Percentiles rank a stretch among this genome's conserved stretches.
phyloP scores from a whole-genome alignment of 2,888 invertebrate species.

The Ellobium chinense region DNA sequence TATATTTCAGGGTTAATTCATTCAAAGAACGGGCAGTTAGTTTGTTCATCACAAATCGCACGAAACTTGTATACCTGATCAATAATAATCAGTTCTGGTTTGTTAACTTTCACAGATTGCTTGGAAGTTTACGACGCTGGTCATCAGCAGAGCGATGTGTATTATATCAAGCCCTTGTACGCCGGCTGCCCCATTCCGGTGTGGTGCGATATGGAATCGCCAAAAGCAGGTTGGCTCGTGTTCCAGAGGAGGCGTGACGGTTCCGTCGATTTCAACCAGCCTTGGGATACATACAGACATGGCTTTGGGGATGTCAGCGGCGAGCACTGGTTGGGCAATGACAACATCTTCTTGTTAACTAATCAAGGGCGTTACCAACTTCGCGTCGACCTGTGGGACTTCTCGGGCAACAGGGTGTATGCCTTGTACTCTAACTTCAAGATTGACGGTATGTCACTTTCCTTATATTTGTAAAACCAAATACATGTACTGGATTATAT shows the following conservation, averaged over 20 bases:
- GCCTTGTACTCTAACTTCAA: constrained; percentile 74
- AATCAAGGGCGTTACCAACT: constrained; percentile 75
- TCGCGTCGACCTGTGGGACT: constrained; percentile 76
- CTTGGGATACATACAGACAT: constrained; percentile 73
- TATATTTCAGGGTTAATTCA: no score
- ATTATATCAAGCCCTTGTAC: constrained; percentile 72
- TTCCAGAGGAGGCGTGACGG: constrained; percentile 70
- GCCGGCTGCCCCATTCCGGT: constrained; percentile 80
- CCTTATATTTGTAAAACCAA: no score
- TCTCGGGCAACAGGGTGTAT: constrained; percentile 72
- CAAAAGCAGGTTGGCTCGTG: constrained; percentile 79
- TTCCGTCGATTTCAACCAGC: constrained; percentile 63
- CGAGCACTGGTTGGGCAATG: constrained; percentile 76
- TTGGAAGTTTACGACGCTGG: constrained; percentile 66
- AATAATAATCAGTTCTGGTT: no score
- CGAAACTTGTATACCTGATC: no score
- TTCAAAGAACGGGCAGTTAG: no score
- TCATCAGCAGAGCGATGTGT: constrained; percentile 71
- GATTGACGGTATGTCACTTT: constrained; percentile 59
- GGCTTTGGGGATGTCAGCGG: constrained; percentile 74
- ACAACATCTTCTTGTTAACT: constrained; percentile 75
- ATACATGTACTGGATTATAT: no score
- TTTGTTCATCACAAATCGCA: no score
- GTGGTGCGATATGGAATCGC: constrained; percentile 83
- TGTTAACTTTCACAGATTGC: constrained; percentile 76